phyloP scores from a whole-genome alignment of 30 jellyfish, hydroid and myxozoan species.

The Aurelia aurita region DNA sequence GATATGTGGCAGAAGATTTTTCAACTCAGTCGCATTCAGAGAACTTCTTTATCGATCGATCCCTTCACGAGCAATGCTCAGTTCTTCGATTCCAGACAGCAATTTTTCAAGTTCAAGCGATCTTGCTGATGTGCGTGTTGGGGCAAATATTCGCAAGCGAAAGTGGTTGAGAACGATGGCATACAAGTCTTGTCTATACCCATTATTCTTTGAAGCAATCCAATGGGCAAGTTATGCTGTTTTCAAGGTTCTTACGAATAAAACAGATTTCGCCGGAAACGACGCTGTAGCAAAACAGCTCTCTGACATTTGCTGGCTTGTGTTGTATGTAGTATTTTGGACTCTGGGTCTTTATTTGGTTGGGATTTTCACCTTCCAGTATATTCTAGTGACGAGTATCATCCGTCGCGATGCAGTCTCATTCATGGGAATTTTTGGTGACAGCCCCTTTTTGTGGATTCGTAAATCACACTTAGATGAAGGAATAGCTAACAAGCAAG shows the following conservation, averaged over 20 bases:
- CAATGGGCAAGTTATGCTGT: conserved; percentile 74
- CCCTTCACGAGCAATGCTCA: conserved; percentile 63
- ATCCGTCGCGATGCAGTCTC: conserved; percentile 72
- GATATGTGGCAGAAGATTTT: conserved; percentile 51
- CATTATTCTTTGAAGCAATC: conserved; percentile 63
- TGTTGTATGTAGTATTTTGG: conserved; percentile 56
- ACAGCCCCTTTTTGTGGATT: conserved; percentile 58
- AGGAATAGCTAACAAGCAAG: not conserved
- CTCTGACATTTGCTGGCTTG: conserved; percentile 49
- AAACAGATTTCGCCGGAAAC: conserved; percentile 36
- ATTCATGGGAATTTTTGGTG: conserved; percentile 75
- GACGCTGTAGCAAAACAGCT: not conserved
- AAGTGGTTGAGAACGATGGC: conserved; percentile 76
- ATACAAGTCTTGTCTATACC: conserved; percentile 62
- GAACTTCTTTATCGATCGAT: conserved; percentile 68
- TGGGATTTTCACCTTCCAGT: conserved; percentile 81
- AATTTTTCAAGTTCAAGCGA: conserved; percentile 47
- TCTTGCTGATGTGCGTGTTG: conserved; percentile 8
- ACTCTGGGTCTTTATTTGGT: conserved; percentile 70
- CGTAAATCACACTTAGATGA: conserved; percentile 49
- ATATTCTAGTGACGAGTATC: conserved; percentile 57
- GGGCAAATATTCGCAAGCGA: conserved; percentile 51
- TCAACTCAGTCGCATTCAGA: conserved; percentile 67
- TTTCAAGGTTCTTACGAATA: conserved; percentile 6
- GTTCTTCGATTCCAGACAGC: conserved; percentile 62